Conservation (phyloP, 2,113 vertebrate genomes). For the Microcebus ravelobensis region DNA sequence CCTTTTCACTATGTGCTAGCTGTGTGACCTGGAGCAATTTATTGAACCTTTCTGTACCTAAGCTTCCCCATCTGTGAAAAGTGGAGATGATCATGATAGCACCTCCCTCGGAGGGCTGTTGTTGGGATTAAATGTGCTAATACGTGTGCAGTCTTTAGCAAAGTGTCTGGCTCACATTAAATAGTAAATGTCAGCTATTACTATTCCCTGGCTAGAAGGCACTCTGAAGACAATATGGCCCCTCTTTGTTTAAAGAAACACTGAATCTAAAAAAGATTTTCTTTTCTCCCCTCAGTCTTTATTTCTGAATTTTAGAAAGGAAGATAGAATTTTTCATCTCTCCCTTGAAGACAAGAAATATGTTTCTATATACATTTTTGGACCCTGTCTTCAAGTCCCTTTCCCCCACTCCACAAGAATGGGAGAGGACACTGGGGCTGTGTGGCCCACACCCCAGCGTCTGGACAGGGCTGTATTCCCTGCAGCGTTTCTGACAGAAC, state of each 20-base stretch:
- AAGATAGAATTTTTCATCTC: not conserved
- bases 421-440: not conserved
- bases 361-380: not conserved
- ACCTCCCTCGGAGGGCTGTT: not conserved
- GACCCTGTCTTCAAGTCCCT: not conserved
- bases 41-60: not conserved
- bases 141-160: not conserved
- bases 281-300: not conserved
- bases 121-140: not conserved
- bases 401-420: not conserved
- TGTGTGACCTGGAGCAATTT: not conserved
- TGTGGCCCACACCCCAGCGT: not conserved
- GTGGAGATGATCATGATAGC: not conserved
- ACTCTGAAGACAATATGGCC: not conserved
- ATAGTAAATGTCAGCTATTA: not conserved
- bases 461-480: too few relatives aligned
- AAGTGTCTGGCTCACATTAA: not conserved
- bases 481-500: not conserved
- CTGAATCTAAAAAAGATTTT: not conserved
- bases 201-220: not conserved
- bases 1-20: not conserved
- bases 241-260: slow-evolving; percentile 50
- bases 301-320: slow-evolving; percentile 35
- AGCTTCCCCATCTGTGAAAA: not conserved
- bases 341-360: not conserved